A percentile compares a stretch with the other conserved stretches of the same genome.
These are phyloP conservation scores for Perithous albicinctus DNA, from an alignment of 2,888 invertebrate species.

Conservation along the genomic window DNA sequence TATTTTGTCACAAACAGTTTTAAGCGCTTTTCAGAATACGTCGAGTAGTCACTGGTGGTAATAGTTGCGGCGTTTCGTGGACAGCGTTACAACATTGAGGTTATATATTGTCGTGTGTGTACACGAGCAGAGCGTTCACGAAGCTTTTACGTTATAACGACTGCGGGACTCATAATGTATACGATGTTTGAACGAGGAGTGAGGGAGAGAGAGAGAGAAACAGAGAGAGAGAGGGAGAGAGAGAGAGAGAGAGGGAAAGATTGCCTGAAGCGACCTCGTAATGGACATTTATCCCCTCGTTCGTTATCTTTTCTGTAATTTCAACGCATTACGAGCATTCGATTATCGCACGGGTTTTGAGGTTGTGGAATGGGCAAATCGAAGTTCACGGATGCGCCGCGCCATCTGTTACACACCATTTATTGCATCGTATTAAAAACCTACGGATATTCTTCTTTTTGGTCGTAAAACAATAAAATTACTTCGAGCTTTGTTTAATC, in stretches of 20 bases:
- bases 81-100: slow-evolving; percentile 44
- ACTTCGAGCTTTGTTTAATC: too few species aligned
- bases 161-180: slow-evolving; percentile 38
- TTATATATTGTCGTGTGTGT: slow-evolving; percentile 49
- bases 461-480: too few species aligned
- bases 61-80: slow-evolving; percentile 8
- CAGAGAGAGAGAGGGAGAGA: too few species aligned
- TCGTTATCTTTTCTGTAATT: slow-evolving; percentile 59
- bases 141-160: slow-evolving; percentile 59
- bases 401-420: too few species aligned
- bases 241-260: too few species aligned
- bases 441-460: too few species aligned
- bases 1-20: slow-evolving; percentile 62
- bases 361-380: neutral
- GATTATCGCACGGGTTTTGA: slow-evolving; percentile 44
- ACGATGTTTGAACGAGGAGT: slow-evolving; percentile 49
- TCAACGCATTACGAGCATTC: slow-evolving; percentile 43
- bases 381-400: too few species aligned
- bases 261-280: slow-evolving; percentile 48
- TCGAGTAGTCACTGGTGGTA: slow-evolving; percentile 19
- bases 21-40: slow-evolving; percentile 44
- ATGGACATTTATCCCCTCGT: slow-evolving; percentile 59
- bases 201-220: neutral
- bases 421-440: too few species aligned
- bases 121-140: slow-evolving; percentile 18